These are phyloP conservation scores for Nasonia vitripennis DNA, from an alignment of 1,140 invertebrate genomes.

Conservation along the genomic window DNA sequence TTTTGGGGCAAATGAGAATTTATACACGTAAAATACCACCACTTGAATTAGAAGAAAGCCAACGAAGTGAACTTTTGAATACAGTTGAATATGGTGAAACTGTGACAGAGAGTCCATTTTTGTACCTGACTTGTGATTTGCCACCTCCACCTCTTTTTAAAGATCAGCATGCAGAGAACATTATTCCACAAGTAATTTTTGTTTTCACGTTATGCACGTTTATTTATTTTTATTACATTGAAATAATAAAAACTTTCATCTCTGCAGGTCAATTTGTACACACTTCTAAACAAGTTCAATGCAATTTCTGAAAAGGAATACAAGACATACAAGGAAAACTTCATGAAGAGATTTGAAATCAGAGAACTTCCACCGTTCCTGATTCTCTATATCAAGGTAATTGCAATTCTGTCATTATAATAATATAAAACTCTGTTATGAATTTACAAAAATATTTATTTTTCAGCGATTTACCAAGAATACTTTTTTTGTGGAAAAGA, in stretches of 20 bases:
- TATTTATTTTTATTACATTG: not conserved
- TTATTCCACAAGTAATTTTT: constrained; percentile 92
- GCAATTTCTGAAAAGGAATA: constrained; percentile 97
- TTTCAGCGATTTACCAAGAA: constrained; percentile 97
- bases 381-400: constrained; percentile 96
- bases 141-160: constrained; percentile 97
- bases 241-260: not conserved
- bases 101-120: constrained; percentile 92
- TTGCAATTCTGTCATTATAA: constrained; percentile 21
- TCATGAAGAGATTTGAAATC: constrained; percentile 97
- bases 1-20: constrained; percentile 96
- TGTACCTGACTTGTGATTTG: constrained; percentile 97
- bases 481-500: constrained; percentile 99
- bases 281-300: constrained; percentile 96
- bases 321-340: constrained; percentile 99
- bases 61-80: constrained; percentile 85
- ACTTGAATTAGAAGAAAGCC: constrained; percentile 92
- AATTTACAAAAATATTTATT: constrained; percentile 56
- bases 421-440: not conserved
- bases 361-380: constrained; percentile 96
- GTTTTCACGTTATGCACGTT: not conserved
- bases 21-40: constrained; percentile 96
- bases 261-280: constrained; percentile 93
- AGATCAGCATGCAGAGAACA: constrained; percentile 98
- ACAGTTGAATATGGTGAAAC: constrained; percentile 93